Percentiles rank a stretch among this genome's conserved stretches.
phyloP scores from a whole-genome alignment of 2,797 vertebrate genomes.

The Pseudomugil tenellus region DNA sequence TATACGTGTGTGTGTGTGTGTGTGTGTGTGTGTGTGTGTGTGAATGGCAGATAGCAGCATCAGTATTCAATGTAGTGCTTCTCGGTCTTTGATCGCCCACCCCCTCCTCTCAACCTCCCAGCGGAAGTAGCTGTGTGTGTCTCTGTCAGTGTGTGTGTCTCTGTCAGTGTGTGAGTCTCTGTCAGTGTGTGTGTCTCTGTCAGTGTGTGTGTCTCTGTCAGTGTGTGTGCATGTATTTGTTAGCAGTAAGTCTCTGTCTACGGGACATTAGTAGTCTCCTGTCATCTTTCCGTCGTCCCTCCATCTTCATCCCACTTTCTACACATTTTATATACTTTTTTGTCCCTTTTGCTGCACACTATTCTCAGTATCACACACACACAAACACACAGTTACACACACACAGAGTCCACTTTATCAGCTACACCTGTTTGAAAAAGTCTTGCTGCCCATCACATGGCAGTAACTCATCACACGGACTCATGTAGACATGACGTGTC shows the following conservation, averaged over 20 bases:
- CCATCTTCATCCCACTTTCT: constrained; percentile 1
- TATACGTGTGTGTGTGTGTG: neutral
- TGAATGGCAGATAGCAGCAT: constrained; percentile 27
- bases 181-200: constrained; percentile 29
- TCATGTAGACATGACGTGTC: no score
- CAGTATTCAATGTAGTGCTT: constrained; percentile 44
- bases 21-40: constrained; percentile 2
- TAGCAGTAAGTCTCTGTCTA: constrained; percentile 14
- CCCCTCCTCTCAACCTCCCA: constrained; percentile 22
- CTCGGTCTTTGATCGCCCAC: constrained; percentile 43
- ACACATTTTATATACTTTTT: neutral
- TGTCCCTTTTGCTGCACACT: neutral
- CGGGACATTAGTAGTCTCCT: constrained; percentile 55
- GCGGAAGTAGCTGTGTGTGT: constrained; percentile 40
- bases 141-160: no score
- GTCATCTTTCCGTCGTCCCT: constrained; percentile 34
- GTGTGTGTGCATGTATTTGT: constrained; percentile 18
- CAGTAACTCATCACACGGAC: no score
- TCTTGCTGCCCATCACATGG: no score
- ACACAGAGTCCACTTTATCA: neutral
- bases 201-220: constrained; percentile 21
- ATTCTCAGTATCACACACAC: neutral
- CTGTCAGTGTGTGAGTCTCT: no score
- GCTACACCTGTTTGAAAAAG: no score
- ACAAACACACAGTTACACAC: neutral